Evolutionary conservation across 2,797 vertebrate genomes (phyloP), one percentile per base, ranked within the genome.

Genomic region (Limnodromus scolopaceus): DNA sequence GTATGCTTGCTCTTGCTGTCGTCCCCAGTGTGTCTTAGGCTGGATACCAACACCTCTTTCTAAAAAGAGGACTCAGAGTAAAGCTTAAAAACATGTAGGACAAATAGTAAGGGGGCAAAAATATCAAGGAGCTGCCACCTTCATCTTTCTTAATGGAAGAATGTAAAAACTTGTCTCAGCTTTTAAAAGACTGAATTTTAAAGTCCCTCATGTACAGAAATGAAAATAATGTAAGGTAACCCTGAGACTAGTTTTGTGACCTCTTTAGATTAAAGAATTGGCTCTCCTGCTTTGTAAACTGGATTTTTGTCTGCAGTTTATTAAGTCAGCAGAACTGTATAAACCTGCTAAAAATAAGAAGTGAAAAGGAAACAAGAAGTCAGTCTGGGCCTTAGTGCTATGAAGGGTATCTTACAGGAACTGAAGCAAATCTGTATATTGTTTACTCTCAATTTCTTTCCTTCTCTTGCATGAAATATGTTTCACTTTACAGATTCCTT

Each of bases 291-390:
- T 91, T 91, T 84, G 70, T 92, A 93, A 92, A 81, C 49, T 92
- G 89, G 65, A 64, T 93, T 92, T 89, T 66, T 84, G 83, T 54
- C 84, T 82, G 41, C n/a, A 58, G 69, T 74, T 66, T 76, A 85
- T 79, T 76, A 96, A 94, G 70, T 92, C 68, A 92, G n/a, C 28
- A 81, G 45, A 75, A 65, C 57, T 96, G 45, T 84, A 84, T 64
- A 94, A 95, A 38, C 54, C 57, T 83, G 43, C 10, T 63, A 32
- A 76, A 80, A 93, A 78, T 41, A 74, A 70, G 23, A 53, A 80
- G 3, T 79, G 76, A 89, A 96, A 94, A 76, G 45, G 61, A 93
- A 96, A 78, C 61, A 65, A 36, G 13, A 43, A 87, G 86, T 91
- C 65, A 79, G 51, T 70, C 49, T 91, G 75, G 92, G 71, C 70